Percentiles rank a stretch among this genome's conserved stretches.
Conservation (phyloP, 2,797 vertebrate genomes). For the Sciaenops ocellatus region DNA sequence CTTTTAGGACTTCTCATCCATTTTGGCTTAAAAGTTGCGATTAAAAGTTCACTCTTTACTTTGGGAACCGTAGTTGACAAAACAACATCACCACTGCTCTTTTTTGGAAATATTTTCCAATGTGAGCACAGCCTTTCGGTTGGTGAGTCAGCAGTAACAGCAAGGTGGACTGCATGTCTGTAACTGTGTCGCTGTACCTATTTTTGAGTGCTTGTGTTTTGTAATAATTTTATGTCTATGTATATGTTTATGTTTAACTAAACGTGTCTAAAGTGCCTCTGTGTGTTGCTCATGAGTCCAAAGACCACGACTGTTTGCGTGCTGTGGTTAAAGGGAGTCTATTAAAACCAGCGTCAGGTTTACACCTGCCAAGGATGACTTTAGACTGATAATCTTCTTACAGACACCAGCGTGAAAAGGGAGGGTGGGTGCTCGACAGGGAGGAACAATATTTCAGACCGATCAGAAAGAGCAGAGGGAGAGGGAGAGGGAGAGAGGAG, state of each 20-base stretch:
- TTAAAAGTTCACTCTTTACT: not conserved
- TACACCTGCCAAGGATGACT: constrained; percentile 59
- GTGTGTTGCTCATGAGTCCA: constrained; percentile 29
- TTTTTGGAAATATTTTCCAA: not conserved
- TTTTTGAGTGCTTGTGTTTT: not conserved
- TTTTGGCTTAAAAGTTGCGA: constrained; percentile 4
- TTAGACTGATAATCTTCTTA: constrained; percentile 67
- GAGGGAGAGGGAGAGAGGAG: not conserved
- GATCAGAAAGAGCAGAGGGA: constrained; percentile 27
- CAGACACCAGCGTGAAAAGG: constrained; percentile 57
- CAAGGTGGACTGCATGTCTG: not conserved
- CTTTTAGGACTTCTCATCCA: not conserved
- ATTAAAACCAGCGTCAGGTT: constrained; percentile 62
- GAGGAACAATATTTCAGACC: constrained; percentile 50
- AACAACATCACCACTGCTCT: not conserved
- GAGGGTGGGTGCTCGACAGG: constrained; percentile 35
- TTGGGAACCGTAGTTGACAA: not conserved
- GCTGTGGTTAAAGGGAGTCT: constrained; percentile 42
- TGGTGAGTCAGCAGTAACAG: constrained; percentile 5
- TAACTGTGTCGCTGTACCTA: not conserved
- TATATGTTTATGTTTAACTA: constrained; percentile 14
- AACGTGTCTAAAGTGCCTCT: not conserved
- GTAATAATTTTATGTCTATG: not conserved
- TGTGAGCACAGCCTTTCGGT: not conserved
- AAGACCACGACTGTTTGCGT: constrained; percentile 1